Conservation (phyloP, 2,113 vertebrate genomes). For the Actinemys pallida region DNA sequence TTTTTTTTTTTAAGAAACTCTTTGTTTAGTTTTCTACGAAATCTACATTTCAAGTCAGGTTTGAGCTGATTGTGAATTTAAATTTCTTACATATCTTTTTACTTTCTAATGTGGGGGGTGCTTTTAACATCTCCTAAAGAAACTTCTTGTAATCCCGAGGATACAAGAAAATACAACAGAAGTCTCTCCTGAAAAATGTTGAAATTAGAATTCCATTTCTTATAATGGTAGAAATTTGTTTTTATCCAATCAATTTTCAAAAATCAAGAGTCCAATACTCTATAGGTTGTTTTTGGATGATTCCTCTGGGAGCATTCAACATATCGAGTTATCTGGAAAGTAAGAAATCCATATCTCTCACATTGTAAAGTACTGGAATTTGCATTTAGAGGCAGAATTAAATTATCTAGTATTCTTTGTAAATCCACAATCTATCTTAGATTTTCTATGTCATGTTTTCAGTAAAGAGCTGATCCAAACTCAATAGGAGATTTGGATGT, state of each 20-base stretch:
- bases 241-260: neutral
- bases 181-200: neutral
- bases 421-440: constrained; percentile 16
- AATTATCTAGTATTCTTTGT: constrained; percentile 28
- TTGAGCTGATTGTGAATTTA: neutral
- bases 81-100: neutral
- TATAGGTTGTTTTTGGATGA: neutral
- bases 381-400: constrained; percentile 23
- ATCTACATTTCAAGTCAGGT: neutral
- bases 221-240: neutral
- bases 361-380: neutral
- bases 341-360: neutral
- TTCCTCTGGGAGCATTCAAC: neutral
- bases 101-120: neutral
- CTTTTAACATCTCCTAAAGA: neutral
- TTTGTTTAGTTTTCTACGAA: neutral
- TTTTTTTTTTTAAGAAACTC: neutral
- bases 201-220: neutral
- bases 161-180: neutral
- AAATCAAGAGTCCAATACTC: neutral
- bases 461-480: constrained; percentile 13
- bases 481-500: constrained; percentile 35
- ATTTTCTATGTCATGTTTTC: constrained; percentile 15
- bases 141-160: neutral
- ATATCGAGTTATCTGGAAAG: neutral